A percentile compares a stretch with the other conserved stretches of the same genome.
Conservation (phyloP, 2,888 invertebrate species). For the Hoplodrina ambigua region DNA sequence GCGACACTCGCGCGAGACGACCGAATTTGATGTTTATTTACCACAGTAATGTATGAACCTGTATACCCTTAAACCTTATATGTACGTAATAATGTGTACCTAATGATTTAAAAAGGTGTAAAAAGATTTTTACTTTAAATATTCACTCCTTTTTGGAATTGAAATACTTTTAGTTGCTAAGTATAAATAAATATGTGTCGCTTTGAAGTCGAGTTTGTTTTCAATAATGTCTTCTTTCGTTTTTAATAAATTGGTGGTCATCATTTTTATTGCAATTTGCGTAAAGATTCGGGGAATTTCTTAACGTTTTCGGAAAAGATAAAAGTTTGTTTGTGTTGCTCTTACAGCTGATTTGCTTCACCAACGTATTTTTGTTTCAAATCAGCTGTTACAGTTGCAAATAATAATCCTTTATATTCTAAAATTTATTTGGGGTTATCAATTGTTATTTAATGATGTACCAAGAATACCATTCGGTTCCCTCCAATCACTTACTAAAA, state of each 20-base stretch:
- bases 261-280: conserved; percentile 25
- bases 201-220: conserved; percentile 28
- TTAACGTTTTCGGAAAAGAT: conserved; percentile 3
- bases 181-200: conserved; percentile 21
- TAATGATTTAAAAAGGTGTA: conserved; percentile 60
- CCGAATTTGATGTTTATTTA: conserved; percentile 73
- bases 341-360: conserved; percentile 6
- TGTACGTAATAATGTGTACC: conserved; percentile 60
- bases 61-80: conserved; percentile 65
- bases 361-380: not conserved
- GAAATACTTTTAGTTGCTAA: conserved; percentile 28
- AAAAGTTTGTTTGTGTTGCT: conserved; percentile 10
- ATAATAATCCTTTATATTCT: not conserved
- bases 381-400: not conserved
- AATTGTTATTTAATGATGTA: conserved; percentile 8
- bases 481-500: conserved; percentile 35
- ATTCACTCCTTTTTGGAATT: conserved; percentile 28
- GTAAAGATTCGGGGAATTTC: not conserved
- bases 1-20: conserved; percentile 59
- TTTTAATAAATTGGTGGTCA: conserved; percentile 30
- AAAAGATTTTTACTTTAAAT: conserved; percentile 49
- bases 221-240: conserved; percentile 38
- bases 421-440: not conserved
- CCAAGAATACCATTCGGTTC: not conserved
- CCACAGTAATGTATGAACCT: conserved; percentile 55